Evolutionary conservation across 2,113 vertebrate genomes (phyloP), one percentile per base, ranked within the genome.

Genomic region (Pseudonaja textilis): DNA sequence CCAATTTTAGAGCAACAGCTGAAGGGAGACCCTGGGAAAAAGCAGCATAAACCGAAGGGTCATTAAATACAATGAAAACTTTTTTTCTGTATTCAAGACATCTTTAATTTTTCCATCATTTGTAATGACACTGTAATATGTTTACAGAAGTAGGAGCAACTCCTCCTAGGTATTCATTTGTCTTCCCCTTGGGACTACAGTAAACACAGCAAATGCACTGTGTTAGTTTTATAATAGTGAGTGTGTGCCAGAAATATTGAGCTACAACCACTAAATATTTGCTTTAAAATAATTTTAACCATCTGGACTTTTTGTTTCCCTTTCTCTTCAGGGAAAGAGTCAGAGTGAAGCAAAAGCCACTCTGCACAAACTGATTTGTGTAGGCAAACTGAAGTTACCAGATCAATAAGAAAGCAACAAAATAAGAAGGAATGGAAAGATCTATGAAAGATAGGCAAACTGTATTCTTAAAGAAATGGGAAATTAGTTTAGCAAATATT

Each of bases 241-340:
- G 96, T 96, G 96, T 97, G 97, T 97, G 96, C 95, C 96, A 97
- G 96, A 97, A 98, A 96, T 97, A 97, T 95, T 97, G 97, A 98
- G 96, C 96, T 95, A 93, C 96, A 97, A 97, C 97, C 97, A 97
- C 95, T 97, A 96, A 97, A 97, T 97, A 97, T 98, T 97, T 97
- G 97, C 96, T 97, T 97, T 96, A 98, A 97, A 97, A 97, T 98
- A 97, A 97, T 98, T 98, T 98, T 97, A 97, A 97, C 97, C 97
- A 98, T 98, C 97, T 98, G 97, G 97, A 97, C 95, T 97, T 96
- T 96, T 96, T 96, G 94, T 93, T 96, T 96, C 96, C 95, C 95
- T 94, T 96, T 95, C 95, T 96, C 95, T 97, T 97, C 93, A 95
- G 96, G 96, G 96, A 96, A 97, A 95, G 93, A 96, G 95, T 81